phyloP scores from a whole-genome alignment of 2,797 vertebrate species.

The Heteromormyrus szaboi region DNA sequence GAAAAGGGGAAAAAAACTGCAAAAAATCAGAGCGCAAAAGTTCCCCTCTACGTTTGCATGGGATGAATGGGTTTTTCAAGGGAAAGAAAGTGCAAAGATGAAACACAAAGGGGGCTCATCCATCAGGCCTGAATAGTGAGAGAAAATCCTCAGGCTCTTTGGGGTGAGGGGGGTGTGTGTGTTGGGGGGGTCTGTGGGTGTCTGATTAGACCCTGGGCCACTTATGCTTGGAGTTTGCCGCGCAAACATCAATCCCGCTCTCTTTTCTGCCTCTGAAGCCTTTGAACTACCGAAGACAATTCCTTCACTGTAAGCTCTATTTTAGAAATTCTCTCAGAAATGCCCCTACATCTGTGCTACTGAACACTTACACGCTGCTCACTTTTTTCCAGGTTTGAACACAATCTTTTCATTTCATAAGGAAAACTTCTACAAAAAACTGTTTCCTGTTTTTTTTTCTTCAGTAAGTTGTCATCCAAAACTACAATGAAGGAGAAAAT shows the following conservation, averaged over 20 bases:
- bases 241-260: slow-evolving; percentile 39
- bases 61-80: slow-evolving; percentile 34
- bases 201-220: slow-evolving; percentile 32
- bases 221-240: slow-evolving; percentile 18
- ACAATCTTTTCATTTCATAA: slow-evolving; percentile 17
- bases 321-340: slow-evolving; percentile 50
- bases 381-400: slow-evolving; percentile 15
- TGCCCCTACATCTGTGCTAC: slow-evolving; percentile 40
- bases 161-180: background rate
- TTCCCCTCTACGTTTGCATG: slow-evolving; percentile 29
- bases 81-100: slow-evolving; percentile 30
- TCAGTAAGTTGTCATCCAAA: background rate
- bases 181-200: background rate
- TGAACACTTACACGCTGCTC: slow-evolving; percentile 29
- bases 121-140: slow-evolving; percentile 26
- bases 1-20: background rate
- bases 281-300: slow-evolving; percentile 42
- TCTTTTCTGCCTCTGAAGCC: slow-evolving; percentile 40
- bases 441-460: background rate
- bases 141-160: slow-evolving; percentile 28
- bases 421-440: background rate
- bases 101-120: slow-evolving; percentile 30
- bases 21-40: slow-evolving; percentile 20
- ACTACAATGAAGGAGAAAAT: background rate
- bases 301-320: slow-evolving; percentile 39